Percentiles rank a stretch among this genome's conserved stretches.
Evolutionary conservation across 2,888 invertebrate genomes (phyloP).

Genomic region (Plagiodera versicolora): DNA sequence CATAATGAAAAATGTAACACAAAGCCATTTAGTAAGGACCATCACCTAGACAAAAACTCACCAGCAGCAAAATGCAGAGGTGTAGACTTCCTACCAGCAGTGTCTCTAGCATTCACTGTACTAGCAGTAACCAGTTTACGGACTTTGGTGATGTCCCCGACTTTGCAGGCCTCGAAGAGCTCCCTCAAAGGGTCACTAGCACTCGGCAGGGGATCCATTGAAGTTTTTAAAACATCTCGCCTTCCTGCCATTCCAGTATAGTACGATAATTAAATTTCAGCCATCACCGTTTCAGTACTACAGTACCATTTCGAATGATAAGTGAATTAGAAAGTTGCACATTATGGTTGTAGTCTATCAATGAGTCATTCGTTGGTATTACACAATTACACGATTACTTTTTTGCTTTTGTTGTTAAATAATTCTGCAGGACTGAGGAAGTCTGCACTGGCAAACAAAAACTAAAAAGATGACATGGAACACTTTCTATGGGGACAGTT

Average conservation of each 20-base stretch:
- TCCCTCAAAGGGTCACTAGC: constrained; percentile 75
- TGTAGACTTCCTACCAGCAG: constrained; percentile 94
- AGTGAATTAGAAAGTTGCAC: constrained; percentile 33
- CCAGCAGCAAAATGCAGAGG: constrained; percentile 98
- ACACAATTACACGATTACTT: constrained; percentile 26
- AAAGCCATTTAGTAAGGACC: neutral
- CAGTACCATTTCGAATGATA: neutral
- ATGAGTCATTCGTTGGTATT: constrained; percentile 24
- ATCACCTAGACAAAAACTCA: constrained; percentile 52
- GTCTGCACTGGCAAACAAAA: no score
- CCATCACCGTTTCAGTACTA: constrained; percentile 19
- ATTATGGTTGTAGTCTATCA: constrained; percentile 28
- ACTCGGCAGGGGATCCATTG: constrained; percentile 64
- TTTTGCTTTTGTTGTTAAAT: constrained; percentile 17
- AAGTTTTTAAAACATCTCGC: constrained; percentile 47
- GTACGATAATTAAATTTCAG: constrained; percentile 15
- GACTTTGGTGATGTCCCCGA: constrained; percentile 88
- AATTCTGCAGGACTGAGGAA: no score
- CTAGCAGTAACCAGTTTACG: constrained; percentile 88
- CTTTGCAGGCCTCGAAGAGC: constrained; percentile 95
- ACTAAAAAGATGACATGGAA: no score
- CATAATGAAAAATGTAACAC: neutral
- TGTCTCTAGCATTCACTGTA: constrained; percentile 95
- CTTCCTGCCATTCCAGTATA: constrained; percentile 31
- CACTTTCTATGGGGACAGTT: no score